These are phyloP conservation scores for Garra rufa DNA, from an alignment of 2,113 vertebrate genomes.

Conservation along the genomic window DNA sequence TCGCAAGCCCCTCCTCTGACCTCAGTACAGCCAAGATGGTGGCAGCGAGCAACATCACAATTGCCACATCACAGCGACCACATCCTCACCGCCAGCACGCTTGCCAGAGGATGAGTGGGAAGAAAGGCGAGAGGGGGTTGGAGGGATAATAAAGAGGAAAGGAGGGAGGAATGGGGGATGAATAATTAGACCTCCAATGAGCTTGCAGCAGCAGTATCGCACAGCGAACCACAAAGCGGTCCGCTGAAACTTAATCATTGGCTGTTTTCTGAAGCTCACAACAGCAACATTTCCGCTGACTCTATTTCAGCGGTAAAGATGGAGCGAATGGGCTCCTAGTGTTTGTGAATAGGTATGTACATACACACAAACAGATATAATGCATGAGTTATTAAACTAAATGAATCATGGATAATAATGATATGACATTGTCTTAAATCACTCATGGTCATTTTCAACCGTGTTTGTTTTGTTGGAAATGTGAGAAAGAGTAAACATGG, in stretches of 20 bases:
- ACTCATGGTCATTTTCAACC: neutral
- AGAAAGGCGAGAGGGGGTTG: constrained; percentile 36
- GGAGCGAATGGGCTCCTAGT: neutral
- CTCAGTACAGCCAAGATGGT: constrained; percentile 43
- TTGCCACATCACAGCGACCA: constrained; percentile 52
- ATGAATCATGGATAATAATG: neutral
- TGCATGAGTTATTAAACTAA: neutral
- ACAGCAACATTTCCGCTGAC: neutral
- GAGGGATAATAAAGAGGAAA: neutral
- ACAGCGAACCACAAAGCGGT: constrained; percentile 25
- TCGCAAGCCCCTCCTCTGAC: constrained; percentile 36
- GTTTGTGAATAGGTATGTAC: neutral
- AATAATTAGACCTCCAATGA: constrained; percentile 46
- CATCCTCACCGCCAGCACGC: constrained; percentile 34
- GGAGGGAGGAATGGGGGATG: constrained; percentile 31
- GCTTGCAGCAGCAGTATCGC: neutral
- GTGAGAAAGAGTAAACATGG: neutral
- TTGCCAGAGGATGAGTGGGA: constrained; percentile 30
- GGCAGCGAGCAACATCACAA: constrained; percentile 21
- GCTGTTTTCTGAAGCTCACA: neutral
- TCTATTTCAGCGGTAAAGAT: neutral
- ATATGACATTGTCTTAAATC: neutral
- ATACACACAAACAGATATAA: neutral
- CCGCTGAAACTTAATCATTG: neutral
- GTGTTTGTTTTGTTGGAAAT: neutral